A percentile compares a stretch with the other conserved stretches of the same genome.
phyloP scores from a whole-genome alignment of 2,113 vertebrate species.

The Lepisosteus oculatus region DNA sequence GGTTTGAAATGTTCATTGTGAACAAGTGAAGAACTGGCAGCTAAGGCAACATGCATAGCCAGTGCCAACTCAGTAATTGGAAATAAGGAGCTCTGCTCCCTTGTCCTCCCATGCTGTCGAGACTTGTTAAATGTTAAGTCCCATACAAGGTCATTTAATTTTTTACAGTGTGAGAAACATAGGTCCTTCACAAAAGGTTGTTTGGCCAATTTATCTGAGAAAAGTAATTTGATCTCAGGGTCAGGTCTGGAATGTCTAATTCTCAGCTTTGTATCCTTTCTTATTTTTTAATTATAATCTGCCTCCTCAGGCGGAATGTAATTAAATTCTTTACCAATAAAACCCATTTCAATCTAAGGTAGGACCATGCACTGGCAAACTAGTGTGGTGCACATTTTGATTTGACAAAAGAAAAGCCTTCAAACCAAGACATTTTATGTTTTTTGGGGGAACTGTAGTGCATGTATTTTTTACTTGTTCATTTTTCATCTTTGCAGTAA shows the following conservation, averaged over 20 bases:
- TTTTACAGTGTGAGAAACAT: neutral
- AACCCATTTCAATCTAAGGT: neutral
- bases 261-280: constrained; percentile 7
- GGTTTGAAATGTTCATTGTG: no score
- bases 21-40: no score
- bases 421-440: no score
- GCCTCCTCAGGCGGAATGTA: neutral
- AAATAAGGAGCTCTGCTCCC: neutral
- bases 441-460: no score
- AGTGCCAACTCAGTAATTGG: neutral
- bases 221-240: constrained; percentile 10
- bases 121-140: neutral
- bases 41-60: no score
- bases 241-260: constrained; percentile 11
- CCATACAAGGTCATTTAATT: neutral
- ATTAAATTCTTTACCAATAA: neutral
- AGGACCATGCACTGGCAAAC: neutral
- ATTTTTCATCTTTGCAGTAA: no score
- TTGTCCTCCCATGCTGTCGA: neutral
- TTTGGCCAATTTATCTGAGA: neutral
- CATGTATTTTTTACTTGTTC: no score
- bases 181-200: constrained; percentile 3
- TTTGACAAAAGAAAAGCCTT: no score
- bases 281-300: constrained; percentile 10
- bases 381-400: neutral